Conservation (phyloP, 2,113 vertebrate genomes). For the Noctilio leporinus region DNA sequence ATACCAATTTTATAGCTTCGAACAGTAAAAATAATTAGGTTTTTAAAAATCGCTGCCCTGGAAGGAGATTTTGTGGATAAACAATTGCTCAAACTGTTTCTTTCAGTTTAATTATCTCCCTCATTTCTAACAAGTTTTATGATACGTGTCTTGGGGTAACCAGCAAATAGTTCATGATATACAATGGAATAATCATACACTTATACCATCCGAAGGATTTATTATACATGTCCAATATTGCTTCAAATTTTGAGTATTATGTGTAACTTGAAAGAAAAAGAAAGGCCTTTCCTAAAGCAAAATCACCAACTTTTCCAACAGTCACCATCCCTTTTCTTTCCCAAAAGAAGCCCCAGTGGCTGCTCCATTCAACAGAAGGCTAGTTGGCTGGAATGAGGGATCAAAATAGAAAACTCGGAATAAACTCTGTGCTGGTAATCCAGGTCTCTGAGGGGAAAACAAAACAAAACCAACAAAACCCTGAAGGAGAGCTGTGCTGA, state of each 20-base stretch:
- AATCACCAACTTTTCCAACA: background rate
- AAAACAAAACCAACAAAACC: background rate
- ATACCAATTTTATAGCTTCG: background rate
- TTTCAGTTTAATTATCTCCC: background rate
- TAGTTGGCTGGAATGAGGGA: background rate
- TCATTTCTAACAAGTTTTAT: slow-evolving; percentile 2
- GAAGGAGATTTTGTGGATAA: slow-evolving; percentile 8
- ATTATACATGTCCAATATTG: background rate
- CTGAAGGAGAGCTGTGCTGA: background rate
- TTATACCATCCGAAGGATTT: background rate
- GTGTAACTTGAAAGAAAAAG: background rate
- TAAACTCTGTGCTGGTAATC: background rate
- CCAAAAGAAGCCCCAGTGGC: background rate
- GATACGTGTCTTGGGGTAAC: background rate
- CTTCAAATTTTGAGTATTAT: background rate
- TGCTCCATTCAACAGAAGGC: background rate
- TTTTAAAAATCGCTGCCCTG: background rate
- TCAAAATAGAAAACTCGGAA: background rate
- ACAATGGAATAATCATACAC: background rate
- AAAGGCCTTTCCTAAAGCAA: background rate
- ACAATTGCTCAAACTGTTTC: background rate
- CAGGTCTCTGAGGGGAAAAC: background rate
- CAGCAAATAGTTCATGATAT: background rate
- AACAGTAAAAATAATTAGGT: slow-evolving; percentile 11
- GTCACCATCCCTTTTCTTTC: background rate